phyloP scores from a whole-genome alignment of 2,888 invertebrate species.

The Parnassius smintheus region DNA sequence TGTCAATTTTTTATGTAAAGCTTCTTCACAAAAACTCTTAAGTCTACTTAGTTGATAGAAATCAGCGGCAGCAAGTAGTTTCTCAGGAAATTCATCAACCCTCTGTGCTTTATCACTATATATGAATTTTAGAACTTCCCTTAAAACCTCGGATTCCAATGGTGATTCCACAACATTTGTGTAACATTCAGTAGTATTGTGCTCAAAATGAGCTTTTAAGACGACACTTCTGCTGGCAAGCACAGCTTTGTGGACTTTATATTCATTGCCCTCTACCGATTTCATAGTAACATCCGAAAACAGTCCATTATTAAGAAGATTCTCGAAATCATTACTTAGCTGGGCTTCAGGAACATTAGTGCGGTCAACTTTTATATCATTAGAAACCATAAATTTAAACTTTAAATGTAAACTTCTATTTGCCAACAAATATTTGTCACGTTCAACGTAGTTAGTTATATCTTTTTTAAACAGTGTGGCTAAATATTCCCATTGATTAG shows the following conservation, averaged over 20 bases:
- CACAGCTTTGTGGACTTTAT: constrained; percentile 68
- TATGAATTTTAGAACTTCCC: constrained; percentile 65
- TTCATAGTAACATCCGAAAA: constrained; percentile 71
- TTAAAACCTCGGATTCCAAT: constrained; percentile 62
- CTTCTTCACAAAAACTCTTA: constrained; percentile 69
- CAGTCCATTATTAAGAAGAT: constrained; percentile 58
- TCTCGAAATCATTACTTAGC: constrained; percentile 66
- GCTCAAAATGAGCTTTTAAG: constrained; percentile 70
- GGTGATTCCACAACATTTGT: constrained; percentile 67
- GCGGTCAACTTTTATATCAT: constrained; percentile 63
- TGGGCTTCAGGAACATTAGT: constrained; percentile 57
- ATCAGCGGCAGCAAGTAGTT: constrained; percentile 68
- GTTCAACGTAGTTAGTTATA: constrained; percentile 56
- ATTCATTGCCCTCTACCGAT: constrained; percentile 63
- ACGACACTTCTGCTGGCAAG: constrained; percentile 69
- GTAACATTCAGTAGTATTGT: constrained; percentile 65
- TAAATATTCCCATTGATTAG: constrained; percentile 72
- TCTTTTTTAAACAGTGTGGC: constrained; percentile 67
- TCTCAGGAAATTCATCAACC: constrained; percentile 70
- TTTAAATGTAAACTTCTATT: constrained; percentile 68
- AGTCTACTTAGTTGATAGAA: constrained; percentile 67
- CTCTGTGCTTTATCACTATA: constrained; percentile 71
- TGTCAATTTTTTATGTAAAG: constrained; percentile 66
- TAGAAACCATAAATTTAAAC: constrained; percentile 68
- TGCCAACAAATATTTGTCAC: constrained; percentile 58